Evolutionary conservation across 2,888 invertebrate genomes (phyloP).

Genomic region (Ecdyonurus torrentis): DNA sequence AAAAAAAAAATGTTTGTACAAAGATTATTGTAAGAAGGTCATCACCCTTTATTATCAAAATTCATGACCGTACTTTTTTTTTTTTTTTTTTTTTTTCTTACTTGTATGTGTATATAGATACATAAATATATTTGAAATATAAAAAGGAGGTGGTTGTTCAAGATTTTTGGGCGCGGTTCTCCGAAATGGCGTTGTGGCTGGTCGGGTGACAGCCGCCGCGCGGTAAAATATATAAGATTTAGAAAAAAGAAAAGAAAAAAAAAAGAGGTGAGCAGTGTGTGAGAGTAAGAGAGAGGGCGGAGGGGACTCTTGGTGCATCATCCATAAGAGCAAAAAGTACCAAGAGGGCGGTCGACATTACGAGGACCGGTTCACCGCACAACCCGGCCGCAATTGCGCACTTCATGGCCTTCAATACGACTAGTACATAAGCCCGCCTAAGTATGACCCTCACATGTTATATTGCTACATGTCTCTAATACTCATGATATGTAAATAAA

Average conservation of each 20-base stretch:
- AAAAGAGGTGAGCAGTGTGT: too few species aligned
- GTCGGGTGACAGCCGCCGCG: neutral
- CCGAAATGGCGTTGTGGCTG: neutral
- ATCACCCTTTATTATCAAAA: too few species aligned
- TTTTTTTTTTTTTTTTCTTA: too few species aligned
- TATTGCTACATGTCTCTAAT: neutral
- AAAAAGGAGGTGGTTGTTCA: neutral
- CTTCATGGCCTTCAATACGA: neutral
- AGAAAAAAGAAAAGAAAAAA: too few species aligned
- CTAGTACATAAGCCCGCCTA: neutral
- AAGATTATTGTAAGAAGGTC: too few species aligned
- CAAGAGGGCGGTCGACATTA: neutral
- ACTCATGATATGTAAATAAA: neutral
- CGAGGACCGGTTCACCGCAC: neutral
- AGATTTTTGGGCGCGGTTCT: neutral
- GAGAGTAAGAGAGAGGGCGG: neutral
- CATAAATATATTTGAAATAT: too few species aligned
- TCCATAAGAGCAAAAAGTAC: neutral
- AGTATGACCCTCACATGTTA: neutral
- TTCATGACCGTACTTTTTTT: too few species aligned
- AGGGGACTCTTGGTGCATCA: neutral
- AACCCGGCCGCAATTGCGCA: neutral
- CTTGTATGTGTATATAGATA: too few species aligned
- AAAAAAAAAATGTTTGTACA: too few species aligned
- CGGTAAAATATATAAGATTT: too few species aligned